phyloP scores from a whole-genome alignment of 2,113 vertebrate species.

The Leucopsar rothschildi region DNA sequence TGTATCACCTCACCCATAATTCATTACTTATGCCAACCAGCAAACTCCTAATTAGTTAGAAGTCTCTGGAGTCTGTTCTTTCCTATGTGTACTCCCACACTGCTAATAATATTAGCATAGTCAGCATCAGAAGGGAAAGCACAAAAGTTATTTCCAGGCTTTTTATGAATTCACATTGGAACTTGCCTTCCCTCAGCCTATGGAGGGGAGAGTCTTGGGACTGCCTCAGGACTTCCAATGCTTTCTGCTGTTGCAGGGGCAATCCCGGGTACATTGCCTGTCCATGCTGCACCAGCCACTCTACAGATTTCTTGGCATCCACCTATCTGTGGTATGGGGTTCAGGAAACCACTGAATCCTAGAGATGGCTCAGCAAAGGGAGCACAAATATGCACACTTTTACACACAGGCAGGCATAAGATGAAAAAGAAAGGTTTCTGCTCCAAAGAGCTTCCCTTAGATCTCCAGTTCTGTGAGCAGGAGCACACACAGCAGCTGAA shows the following conservation, averaged over 20 bases:
- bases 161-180: neutral
- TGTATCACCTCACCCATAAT: neutral
- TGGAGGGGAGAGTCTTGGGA: neutral
- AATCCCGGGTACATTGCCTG: rapidly evolving
- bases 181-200: neutral
- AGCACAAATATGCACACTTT: neutral
- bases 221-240: rapidly evolving
- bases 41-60: neutral
- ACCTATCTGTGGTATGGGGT: rapidly evolving
- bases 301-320: neutral
- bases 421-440: neutral
- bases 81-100: neutral
- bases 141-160: neutral
- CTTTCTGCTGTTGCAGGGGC: neutral
- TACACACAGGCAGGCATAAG: neutral
- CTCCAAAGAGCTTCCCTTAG: neutral
- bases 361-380: rapidly evolving
- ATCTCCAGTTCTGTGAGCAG: neutral
- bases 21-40: neutral
- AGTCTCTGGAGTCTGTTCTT: neutral
- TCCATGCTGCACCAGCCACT: neutral
- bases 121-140: neutral
- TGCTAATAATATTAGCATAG: neutral
- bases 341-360: neutral
- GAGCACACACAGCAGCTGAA: neutral